phyloP scores from a whole-genome alignment of 2,888 invertebrate genomes.

The Bellardia pandia region DNA sequence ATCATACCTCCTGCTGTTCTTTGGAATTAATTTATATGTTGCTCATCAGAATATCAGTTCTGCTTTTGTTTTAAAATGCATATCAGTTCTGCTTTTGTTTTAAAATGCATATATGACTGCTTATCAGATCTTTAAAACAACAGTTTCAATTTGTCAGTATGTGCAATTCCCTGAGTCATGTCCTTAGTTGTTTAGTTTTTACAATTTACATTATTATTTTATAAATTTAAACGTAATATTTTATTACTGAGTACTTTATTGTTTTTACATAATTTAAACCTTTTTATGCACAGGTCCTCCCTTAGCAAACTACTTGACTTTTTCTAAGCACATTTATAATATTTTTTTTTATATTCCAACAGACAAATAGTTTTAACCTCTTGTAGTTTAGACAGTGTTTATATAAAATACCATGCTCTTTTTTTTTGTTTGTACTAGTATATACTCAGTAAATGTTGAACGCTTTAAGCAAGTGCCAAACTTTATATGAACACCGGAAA shows the following conservation, averaged over 20 bases:
- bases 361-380: conserved; percentile 73
- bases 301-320: conserved; percentile 1
- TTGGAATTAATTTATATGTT: no score
- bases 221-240: neutral
- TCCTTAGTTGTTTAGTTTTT: no score
- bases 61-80: no score
- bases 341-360: neutral
- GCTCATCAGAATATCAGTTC: no score
- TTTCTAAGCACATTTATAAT: conserved; percentile 51
- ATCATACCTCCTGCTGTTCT: no score
- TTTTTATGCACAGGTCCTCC: neutral
- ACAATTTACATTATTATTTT: neutral
- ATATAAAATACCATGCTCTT: neutral
- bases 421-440: no score
- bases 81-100: no score
- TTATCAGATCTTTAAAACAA: no score
- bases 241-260: neutral
- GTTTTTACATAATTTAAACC: conserved; percentile 1
- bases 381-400: conserved; percentile 12
- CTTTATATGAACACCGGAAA: conserved; percentile 75
- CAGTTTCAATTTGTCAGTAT: no score
- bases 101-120: no score
- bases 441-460: conserved; percentile 23
- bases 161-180: no score
- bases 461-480: conserved; percentile 68